These are phyloP conservation scores for Cacoxenus indagator DNA, from an alignment of 2,888 invertebrate genomes.

Conservation along the genomic window DNA sequence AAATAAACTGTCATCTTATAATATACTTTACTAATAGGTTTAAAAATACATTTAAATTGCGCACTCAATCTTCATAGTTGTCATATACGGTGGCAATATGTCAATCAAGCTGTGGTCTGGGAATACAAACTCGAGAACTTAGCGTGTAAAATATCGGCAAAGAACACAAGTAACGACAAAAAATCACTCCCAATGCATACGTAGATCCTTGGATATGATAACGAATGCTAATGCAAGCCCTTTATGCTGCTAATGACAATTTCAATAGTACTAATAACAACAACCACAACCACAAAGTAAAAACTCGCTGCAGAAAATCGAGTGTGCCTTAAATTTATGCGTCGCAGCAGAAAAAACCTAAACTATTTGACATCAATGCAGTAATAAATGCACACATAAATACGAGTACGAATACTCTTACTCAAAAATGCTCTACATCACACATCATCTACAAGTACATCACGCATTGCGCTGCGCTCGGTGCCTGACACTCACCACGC, in stretches of 20 bases:
- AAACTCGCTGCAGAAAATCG: neutral
- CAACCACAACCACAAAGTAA: constrained; percentile 9
- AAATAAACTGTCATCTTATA: neutral
- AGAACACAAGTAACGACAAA: neutral
- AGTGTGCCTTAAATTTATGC: neutral
- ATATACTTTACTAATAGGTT: neutral
- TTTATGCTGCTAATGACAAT: constrained; percentile 15
- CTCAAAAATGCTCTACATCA: neutral
- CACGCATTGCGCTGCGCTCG: too few species aligned
- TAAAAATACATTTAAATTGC: neutral
- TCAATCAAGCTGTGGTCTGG: neutral
- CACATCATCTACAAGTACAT: neutral
- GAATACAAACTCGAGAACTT: neutral
- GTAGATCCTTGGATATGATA: constrained; percentile 47
- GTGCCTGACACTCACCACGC: neutral
- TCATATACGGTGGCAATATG: neutral
- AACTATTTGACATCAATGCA: neutral
- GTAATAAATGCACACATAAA: neutral
- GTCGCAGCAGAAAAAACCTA: neutral
- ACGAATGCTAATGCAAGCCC: constrained; percentile 50
- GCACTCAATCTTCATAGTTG: neutral
- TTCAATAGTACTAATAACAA: neutral
- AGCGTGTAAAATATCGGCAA: neutral
- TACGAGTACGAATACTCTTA: neutral
- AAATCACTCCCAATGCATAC: neutral